Evolutionary conservation across 2,888 invertebrate genomes (phyloP).

Genomic region (Megastigmus dorsalis): DNA sequence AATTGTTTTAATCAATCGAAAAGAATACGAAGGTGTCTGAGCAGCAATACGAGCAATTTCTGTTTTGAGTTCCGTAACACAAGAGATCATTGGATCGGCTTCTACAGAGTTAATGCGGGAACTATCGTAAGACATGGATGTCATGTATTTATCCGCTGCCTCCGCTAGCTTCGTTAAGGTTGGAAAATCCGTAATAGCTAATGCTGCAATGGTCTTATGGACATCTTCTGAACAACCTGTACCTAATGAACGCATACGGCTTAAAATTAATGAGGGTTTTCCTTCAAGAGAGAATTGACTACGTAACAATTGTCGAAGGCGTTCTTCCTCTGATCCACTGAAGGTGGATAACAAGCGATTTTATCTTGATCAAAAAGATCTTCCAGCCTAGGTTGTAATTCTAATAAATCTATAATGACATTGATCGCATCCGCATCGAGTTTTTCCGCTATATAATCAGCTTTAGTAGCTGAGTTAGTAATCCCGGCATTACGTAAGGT

Average conservation of each 20-base stretch:
- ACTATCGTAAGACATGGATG: no score
- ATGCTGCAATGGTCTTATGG: not conserved
- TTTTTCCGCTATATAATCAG: not conserved
- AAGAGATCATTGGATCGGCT: not conserved
- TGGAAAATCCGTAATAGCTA: no score
- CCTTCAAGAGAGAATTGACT: not conserved
- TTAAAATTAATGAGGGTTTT: not conserved
- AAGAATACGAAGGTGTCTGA: not conserved
- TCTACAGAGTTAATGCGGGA: no score
- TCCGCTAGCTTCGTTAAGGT: no score
- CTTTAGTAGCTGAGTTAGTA: not conserved
- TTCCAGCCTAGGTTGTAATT: not conserved
- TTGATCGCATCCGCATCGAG: not conserved
- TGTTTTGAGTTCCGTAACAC: not conserved
- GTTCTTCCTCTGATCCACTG: not conserved
- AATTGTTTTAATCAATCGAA: not conserved
- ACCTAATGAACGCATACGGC: not conserved
- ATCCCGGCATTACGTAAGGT: not conserved
- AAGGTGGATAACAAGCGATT: not conserved
- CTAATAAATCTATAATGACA: not conserved
- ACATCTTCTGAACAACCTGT: not conserved
- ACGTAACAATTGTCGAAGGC: not conserved
- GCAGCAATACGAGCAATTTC: not conserved
- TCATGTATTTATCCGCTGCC: no score
- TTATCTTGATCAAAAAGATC: not conserved